These are phyloP conservation scores for Cotesia glomerata DNA, from an alignment of 1,140 invertebrate genomes.

Conservation along the genomic window DNA sequence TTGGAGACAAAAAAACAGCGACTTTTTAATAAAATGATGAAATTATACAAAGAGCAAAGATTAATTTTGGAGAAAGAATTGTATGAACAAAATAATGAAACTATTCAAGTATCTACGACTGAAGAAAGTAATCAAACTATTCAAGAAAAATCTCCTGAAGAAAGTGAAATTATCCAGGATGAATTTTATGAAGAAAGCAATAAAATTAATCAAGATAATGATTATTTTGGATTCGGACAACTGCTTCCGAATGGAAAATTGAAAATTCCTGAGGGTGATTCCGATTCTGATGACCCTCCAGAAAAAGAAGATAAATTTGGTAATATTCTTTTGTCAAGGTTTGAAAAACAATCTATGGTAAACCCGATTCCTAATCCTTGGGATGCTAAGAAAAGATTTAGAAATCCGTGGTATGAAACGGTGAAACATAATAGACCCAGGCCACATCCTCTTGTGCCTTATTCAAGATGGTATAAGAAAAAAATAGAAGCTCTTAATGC, in stretches of 20 bases:
- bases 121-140: too few species aligned
- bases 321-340: slow-evolving; percentile 12
- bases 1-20: slow-evolving; percentile 41
- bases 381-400: background rate
- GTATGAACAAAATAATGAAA: too few species aligned
- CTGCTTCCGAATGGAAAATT: slow-evolving; percentile 47
- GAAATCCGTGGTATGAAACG: slow-evolving; percentile 14
- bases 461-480: too few species aligned
- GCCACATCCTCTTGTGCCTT: too few species aligned
- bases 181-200: background rate
- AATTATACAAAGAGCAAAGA: background rate
- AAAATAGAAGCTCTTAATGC: too few species aligned
- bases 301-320: background rate
- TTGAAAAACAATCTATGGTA: background rate
- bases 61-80: too few species aligned
- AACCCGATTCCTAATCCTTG: background rate
- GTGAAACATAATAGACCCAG: background rate
- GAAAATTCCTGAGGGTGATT: slow-evolving; percentile 30
- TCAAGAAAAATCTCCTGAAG: too few species aligned
- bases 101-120: too few species aligned
- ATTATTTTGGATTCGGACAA: slow-evolving; percentile 47
- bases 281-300: background rate
- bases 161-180: too few species aligned
- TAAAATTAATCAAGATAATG: slow-evolving; percentile 5
- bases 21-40: slow-evolving; percentile 33